phyloP scores from a whole-genome alignment of 2,888 invertebrate genomes.

The Mermis nigrescens region DNA sequence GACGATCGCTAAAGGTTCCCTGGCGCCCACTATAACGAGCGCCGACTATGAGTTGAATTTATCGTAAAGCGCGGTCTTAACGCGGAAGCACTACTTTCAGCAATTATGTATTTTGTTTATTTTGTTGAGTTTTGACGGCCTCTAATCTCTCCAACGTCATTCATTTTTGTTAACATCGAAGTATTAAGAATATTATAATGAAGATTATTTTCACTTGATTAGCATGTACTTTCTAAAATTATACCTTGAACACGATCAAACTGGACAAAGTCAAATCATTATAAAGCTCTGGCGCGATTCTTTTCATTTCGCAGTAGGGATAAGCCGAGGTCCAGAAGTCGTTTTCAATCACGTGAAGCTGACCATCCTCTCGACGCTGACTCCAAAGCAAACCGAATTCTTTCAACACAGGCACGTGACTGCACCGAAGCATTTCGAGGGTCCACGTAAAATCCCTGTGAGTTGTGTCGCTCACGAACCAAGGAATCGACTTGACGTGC shows the following conservation, averaged over 20 bases:
- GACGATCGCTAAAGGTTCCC: too few relatives aligned
- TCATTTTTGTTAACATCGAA: too few relatives aligned
- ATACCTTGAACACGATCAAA: slow-evolving; percentile 53
- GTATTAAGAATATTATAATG: too few relatives aligned
- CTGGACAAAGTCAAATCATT: slow-evolving; percentile 41
- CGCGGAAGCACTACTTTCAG: too few relatives aligned
- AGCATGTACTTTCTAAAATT: too few relatives aligned
- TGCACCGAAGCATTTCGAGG: slow-evolving; percentile 35
- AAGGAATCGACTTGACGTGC: slow-evolving; percentile 69
- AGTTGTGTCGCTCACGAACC: slow-evolving; percentile 85
- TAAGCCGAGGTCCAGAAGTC: slow-evolving; percentile 69
- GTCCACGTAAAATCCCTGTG: slow-evolving; percentile 53
- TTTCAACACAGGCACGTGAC: slow-evolving; percentile 6
- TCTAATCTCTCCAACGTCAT: too few relatives aligned
- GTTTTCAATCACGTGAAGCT: slow-evolving; percentile 11
- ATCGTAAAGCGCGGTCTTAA: too few relatives aligned
- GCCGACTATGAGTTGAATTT: too few relatives aligned
- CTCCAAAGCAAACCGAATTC: slow-evolving; percentile 41
- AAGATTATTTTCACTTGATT: too few relatives aligned
- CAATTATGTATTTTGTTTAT: too few relatives aligned
- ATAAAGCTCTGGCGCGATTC: slow-evolving; percentile 49
- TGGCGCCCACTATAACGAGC: too few relatives aligned
- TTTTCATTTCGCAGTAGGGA: slow-evolving; percentile 56
- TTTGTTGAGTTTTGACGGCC: too few relatives aligned
- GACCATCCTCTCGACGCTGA: slow-evolving; percentile 15